Percentiles rank a stretch among this genome's conserved stretches.
Conservation (phyloP, 2,888 invertebrate genomes). For the Parnassius orleans region DNA sequence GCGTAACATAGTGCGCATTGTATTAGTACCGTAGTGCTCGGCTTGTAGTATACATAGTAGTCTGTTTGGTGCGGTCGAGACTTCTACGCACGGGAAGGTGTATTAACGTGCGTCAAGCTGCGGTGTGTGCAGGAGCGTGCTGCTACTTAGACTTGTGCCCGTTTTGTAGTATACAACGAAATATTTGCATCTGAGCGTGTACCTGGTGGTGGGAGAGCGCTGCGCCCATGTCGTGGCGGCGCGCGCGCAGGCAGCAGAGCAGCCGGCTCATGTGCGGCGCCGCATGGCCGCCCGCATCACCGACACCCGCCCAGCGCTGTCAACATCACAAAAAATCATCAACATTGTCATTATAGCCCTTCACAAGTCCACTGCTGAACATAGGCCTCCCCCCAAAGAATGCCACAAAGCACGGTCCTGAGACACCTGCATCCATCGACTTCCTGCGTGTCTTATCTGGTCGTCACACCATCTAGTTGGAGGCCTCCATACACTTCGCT, state of each 20-base stretch:
- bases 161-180: too few relatives aligned
- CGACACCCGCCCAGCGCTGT: constrained; percentile 36
- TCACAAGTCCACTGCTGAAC: too few relatives aligned
- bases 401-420: too few relatives aligned
- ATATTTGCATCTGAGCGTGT: neutral
- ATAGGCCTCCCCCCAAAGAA: too few relatives aligned
- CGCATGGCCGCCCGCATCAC: constrained; percentile 50
- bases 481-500: too few relatives aligned
- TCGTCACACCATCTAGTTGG: too few relatives aligned
- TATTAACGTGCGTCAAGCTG: neutral
- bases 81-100: too few relatives aligned
- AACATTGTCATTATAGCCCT: too few relatives aligned
- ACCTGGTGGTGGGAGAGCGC: constrained; percentile 60
- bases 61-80: neutral
- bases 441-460: too few relatives aligned
- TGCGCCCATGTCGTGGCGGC: constrained; percentile 71
- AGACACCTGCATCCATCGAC: too few relatives aligned
- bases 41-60: too few relatives aligned
- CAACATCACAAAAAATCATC: neutral
- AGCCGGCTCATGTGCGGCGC: constrained; percentile 71
- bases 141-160: neutral
- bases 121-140: neutral
- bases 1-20: too few relatives aligned
- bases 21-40: neutral
- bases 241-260: constrained; percentile 73